A percentile compares a stretch with the other conserved stretches of the same genome.
Evolutionary conservation across 2,797 vertebrate genomes (phyloP).

Genomic region (Fistularia commersonii): DNA sequence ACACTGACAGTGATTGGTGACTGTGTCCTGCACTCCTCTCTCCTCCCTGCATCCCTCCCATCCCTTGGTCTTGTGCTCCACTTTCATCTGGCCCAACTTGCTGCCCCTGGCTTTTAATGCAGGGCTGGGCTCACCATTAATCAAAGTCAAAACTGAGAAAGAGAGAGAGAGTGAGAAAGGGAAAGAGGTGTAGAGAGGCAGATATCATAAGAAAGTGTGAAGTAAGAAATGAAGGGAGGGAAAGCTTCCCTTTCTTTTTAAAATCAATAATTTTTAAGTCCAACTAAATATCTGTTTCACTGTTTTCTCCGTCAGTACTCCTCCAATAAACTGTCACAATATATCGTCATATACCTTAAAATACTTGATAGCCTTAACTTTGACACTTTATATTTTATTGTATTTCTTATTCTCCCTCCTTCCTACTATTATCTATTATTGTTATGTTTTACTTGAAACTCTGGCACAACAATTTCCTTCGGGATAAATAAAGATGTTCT

Average conservation of each 20-base stretch:
- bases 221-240: conserved; percentile 37
- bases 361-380: no score
- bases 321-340: no score
- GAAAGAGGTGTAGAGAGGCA: conserved; percentile 7
- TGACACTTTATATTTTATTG: no score
- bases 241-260: conserved; percentile 33
- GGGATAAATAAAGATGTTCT: no score
- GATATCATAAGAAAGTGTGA: conserved; percentile 10
- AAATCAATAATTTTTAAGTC: conserved; percentile 5
- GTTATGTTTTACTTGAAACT: no score
- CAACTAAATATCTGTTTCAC: neutral
- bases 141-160: conserved; percentile 73
- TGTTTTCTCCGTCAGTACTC: no score
- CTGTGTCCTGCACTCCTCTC: conserved; percentile 59
- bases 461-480: no score
- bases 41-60: conserved; percentile 45
- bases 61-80: conserved; percentile 63
- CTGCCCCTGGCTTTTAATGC: conserved; percentile 72
- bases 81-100: conserved; percentile 72
- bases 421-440: no score
- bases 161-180: conserved; percentile 21
- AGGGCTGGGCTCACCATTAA: conserved; percentile 75
- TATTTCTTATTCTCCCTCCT: no score
- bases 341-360: no score
- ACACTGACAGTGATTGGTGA: conserved; percentile 75